phyloP scores from a whole-genome alignment of 2,888 invertebrate species.

The Agrotis clavis region DNA sequence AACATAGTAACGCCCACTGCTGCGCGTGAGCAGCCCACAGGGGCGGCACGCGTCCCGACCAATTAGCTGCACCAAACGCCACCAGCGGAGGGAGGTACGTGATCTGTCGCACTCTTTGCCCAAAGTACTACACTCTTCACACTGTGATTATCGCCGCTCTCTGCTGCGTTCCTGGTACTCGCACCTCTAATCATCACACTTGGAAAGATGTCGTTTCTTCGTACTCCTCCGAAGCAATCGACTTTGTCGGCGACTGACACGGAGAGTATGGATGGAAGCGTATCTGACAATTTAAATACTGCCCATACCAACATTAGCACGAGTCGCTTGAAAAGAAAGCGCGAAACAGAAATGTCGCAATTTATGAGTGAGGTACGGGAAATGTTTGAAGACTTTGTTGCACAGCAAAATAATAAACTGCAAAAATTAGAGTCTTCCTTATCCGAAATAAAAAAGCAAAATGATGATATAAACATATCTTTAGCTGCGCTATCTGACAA shows the following conservation, averaged over 20 bases:
- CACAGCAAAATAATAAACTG: slow-evolving; percentile 7
- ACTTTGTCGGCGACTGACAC: slow-evolving; percentile 2
- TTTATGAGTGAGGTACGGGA: slow-evolving; percentile 2
- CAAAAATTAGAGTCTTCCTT: background rate
- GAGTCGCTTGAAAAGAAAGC: slow-evolving; percentile 5
- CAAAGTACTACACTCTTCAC: background rate
- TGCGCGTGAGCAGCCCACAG: background rate
- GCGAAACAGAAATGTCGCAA: background rate
- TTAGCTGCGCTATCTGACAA: background rate
- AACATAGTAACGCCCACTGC: background rate
- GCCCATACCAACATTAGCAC: too few species aligned
- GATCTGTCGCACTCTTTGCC: background rate
- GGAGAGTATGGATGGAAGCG: slow-evolving; percentile 9
- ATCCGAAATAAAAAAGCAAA: slow-evolving; percentile 5
- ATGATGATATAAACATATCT: background rate
- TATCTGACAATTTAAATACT: background rate
- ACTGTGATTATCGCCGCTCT: slow-evolving; percentile 1
- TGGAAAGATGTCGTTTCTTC: background rate
- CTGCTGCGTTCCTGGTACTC: slow-evolving; percentile 7
- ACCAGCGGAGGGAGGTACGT: background rate
- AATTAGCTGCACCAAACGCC: background rate
- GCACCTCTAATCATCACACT: background rate
- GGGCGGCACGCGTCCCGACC: slow-evolving; percentile 1
- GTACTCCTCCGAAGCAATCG: background rate
- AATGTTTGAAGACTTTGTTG: background rate